A percentile compares a stretch with the other conserved stretches of the same genome.
Evolutionary conservation across 2,113 vertebrate genomes (phyloP).

Genomic region (Murina feae): DNA sequence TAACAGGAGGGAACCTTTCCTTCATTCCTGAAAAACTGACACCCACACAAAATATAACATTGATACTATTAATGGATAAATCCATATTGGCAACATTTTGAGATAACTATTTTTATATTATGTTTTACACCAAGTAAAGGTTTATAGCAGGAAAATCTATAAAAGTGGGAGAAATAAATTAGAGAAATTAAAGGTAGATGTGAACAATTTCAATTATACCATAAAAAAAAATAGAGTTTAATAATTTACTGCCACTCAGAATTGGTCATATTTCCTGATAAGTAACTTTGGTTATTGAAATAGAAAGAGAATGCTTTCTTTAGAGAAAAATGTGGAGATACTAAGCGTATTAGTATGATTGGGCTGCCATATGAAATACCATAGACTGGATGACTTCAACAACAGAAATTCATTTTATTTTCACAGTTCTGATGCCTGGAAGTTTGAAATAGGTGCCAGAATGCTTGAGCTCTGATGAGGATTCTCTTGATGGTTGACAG

Average conservation of each 20-base stretch:
- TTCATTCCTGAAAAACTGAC: not conserved
- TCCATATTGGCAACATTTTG: not conserved
- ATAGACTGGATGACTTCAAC: not conserved
- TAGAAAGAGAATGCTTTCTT: not conserved
- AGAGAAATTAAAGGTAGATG: conserved; percentile 8
- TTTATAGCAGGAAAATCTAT: conserved; percentile 9
- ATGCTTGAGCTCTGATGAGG: not conserved
- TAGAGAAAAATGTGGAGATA: not conserved
- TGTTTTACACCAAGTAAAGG: not conserved
- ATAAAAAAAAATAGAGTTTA: not conserved
- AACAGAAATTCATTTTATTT: not conserved
- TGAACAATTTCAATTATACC: not conserved
- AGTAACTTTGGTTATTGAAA: not conserved
- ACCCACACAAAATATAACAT: not conserved
- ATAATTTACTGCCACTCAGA: not conserved
- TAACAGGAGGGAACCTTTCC: conserved; percentile 12
- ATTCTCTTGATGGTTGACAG: not conserved
- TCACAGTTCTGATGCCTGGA: not conserved
- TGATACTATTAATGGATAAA: not conserved
- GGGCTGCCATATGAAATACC: not conserved
- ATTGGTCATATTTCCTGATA: not conserved
- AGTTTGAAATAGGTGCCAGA: not conserved
- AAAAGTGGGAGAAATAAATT: not conserved
- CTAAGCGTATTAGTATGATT: not conserved
- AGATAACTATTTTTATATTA: not conserved